Conservation (phyloP, 2,888 invertebrate species). For the Drosophila infuscata region DNA sequence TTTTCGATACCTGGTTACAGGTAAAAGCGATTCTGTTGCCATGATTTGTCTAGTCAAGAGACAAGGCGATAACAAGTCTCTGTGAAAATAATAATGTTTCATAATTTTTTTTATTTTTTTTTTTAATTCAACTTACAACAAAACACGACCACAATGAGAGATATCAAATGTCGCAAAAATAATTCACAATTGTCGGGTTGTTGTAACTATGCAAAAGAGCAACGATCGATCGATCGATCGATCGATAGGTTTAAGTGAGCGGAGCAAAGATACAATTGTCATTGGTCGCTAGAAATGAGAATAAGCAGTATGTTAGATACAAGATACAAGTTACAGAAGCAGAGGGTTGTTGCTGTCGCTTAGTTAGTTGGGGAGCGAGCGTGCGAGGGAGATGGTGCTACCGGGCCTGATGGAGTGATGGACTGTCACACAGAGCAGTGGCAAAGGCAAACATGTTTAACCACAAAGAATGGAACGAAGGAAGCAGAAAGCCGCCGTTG, state of each 20-base stretch:
- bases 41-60: constrained; percentile 8
- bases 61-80: constrained; percentile 19
- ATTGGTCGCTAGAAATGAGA: constrained; percentile 65
- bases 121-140: constrained; percentile 38
- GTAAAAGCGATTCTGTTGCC: constrained; percentile 18
- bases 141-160: constrained; percentile 66
- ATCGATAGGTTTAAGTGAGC: constrained; percentile 18
- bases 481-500: constrained; percentile 67
- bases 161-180: constrained; percentile 72
- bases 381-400: constrained; percentile 22
- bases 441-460: constrained; percentile 64
- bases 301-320: constrained; percentile 32
- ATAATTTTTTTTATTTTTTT: constrained; percentile 42
- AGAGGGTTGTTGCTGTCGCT: constrained; percentile 31
- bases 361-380: constrained; percentile 7
- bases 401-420: constrained; percentile 33
- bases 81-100: constrained; percentile 59
- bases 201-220: constrained; percentile 66
- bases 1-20: background rate
- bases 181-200: constrained; percentile 69
- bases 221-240: constrained; percentile 58
- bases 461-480: constrained; percentile 78
- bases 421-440: constrained; percentile 35
- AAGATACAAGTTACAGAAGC: constrained; percentile 48
- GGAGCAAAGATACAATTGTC: constrained; percentile 45